Evolutionary conservation across 2,888 invertebrate species (phyloP), one percentile per base, ranked within the genome.

Genomic region (Buathra laborator): DNA sequence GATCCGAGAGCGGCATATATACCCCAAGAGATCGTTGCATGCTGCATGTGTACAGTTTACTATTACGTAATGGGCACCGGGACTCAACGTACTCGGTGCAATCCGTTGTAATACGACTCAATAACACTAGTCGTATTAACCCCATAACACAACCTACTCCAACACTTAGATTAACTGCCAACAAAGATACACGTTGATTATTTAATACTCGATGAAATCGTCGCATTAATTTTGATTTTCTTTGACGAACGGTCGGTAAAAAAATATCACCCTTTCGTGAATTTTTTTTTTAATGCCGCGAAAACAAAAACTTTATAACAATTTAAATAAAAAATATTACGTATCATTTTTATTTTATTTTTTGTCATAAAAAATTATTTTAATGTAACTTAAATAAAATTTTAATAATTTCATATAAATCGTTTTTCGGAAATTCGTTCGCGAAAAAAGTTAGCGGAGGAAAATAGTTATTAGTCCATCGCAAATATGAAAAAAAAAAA

Each of bases 111-210:
- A 62, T 29, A 62, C 62, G 62, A 32, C 32, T 62, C 62, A 29
- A 62, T 62, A 32, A 62, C 62, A 62, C 62, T 14, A 29, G 32
- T 62, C 62, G 62, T 62, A 62, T 62, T n/a, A 62, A 62, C n/a
- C 32, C 32, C 12, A 62, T 29, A 62, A 32, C 12, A 62, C 29
- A 62, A 29, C 12, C 32, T 14, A 14, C 14, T 32, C 14, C 32
- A 29, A 62, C 6, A 29, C 62, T 62, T 4, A 2, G 29, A 62
- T 32, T 14, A 29, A 12, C 62, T n/a, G 32, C 14, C 62, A 5
- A 29, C 62, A 62, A 32, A 62, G 32, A 14, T 62, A 32, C n/a
- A 3, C 3, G 62, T 12, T 14, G 62, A 62, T 32, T 32, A 62
- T 62, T 29, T 32, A 62, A 62, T 32, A 62, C 14, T 62, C 62